These are phyloP conservation scores for Melanotaenia nigrans DNA, from an alignment of 2,797 vertebrate genomes.

Conservation along the genomic window DNA sequence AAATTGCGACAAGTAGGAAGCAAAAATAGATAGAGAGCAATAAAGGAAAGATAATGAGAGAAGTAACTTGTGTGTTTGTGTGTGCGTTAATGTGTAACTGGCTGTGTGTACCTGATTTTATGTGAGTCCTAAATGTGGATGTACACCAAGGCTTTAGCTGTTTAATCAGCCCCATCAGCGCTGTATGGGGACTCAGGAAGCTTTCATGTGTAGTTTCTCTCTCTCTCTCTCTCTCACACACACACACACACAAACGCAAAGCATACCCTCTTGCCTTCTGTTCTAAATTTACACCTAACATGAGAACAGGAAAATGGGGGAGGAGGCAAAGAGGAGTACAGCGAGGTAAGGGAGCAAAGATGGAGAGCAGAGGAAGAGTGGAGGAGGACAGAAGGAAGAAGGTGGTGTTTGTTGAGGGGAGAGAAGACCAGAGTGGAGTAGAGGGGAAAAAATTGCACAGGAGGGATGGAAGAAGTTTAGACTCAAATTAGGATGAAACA, in stretches of 20 bases:
- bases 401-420: constrained; percentile 18
- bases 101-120: constrained; percentile 49
- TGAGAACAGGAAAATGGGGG: constrained; percentile 70
- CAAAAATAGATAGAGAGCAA: constrained; percentile 33
- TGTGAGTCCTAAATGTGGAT: constrained; percentile 72
- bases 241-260: constrained; percentile 46
- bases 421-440: background rate
- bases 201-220: constrained; percentile 73
- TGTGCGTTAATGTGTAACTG: background rate
- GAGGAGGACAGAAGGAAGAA: constrained; percentile 43
- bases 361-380: constrained; percentile 42
- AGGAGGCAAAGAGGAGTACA: constrained; percentile 49
- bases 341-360: constrained; percentile 55
- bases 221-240: constrained; percentile 16
- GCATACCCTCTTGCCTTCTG: constrained; percentile 79
- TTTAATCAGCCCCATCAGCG: constrained; percentile 81
- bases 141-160: constrained; percentile 77
- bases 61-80: constrained; percentile 9
- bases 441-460: constrained; percentile 18
- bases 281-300: constrained; percentile 84
- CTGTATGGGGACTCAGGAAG: constrained; percentile 71
- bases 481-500: constrained; percentile 36
- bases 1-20: constrained; percentile 18
- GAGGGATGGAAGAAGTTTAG: constrained; percentile 35
- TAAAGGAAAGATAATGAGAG: constrained; percentile 51